A percentile compares a stretch with the other conserved stretches of the same genome.
These are phyloP conservation scores for Pogonocherus hispidulus DNA, from an alignment of 2,888 invertebrate genomes.

Conservation along the genomic window DNA sequence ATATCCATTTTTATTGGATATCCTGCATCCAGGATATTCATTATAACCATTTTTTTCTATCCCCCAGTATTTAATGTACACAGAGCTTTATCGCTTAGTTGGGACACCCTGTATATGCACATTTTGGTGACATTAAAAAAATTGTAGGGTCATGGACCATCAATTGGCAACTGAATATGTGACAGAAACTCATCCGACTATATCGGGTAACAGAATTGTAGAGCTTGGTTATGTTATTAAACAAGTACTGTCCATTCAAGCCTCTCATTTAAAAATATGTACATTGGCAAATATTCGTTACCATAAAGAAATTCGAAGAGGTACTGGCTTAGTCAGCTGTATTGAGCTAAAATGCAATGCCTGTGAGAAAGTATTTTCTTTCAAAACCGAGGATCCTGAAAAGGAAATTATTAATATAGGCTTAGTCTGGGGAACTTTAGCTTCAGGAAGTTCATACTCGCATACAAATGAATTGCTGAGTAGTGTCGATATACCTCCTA, in stretches of 20 bases:
- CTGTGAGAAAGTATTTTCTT: neutral
- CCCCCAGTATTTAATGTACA: too few relatives aligned
- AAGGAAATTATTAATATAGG: neutral
- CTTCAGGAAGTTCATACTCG: neutral
- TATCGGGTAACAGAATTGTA: constrained; percentile 1
- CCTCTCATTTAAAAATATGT: neutral
- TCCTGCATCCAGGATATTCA: too few relatives aligned
- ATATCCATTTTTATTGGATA: too few relatives aligned
- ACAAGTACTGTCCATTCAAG: neutral
- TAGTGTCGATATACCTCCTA: neutral
- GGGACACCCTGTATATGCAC: too few relatives aligned
- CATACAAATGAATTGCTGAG: neutral
- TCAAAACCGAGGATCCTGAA: neutral
- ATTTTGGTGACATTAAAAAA: too few relatives aligned
- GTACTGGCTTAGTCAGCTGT: neutral
- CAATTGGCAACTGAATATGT: too few relatives aligned
- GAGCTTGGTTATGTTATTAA: neutral
- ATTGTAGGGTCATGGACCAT: too few relatives aligned
- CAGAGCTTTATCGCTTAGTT: too few relatives aligned
- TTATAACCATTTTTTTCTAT: too few relatives aligned
- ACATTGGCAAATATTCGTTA: neutral
- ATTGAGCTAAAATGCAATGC: constrained; percentile 2
- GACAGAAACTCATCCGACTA: neutral
- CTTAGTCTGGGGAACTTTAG: neutral
- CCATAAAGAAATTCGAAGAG: neutral